These are phyloP conservation scores for Drosophila chauvacae DNA, from an alignment of 1,140 invertebrate genomes.

Conservation along the genomic window DNA sequence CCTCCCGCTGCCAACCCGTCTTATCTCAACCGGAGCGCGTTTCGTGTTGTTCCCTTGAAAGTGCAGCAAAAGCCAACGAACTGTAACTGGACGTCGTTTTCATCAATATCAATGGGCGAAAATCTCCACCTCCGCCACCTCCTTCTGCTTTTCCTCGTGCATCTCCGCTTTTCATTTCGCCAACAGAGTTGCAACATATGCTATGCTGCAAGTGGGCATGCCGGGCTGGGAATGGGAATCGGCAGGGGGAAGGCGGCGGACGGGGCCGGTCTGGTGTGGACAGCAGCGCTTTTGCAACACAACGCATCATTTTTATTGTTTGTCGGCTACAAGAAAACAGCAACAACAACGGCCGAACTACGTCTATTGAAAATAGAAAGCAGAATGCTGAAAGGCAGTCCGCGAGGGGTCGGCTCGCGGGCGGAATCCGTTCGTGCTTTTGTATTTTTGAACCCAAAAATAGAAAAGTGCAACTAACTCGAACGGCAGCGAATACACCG, in stretches of 20 bases:
- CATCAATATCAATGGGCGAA: slow-evolving; percentile 80
- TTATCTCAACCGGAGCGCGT: slow-evolving; percentile 18
- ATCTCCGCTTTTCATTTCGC: slow-evolving; percentile 43
- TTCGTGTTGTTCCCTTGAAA: slow-evolving; percentile 69
- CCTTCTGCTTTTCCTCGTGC: slow-evolving; percentile 24
- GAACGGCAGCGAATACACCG: slow-evolving; percentile 10
- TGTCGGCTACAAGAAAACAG: slow-evolving; percentile 63
- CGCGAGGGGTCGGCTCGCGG: slow-evolving; percentile 3
- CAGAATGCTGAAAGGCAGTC: slow-evolving; percentile 72
- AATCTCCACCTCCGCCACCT: slow-evolving; percentile 19
- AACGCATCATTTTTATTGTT: slow-evolving; percentile 83
- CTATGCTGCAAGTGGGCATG: slow-evolving; percentile 45
- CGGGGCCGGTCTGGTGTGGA: slow-evolving; percentile 56
- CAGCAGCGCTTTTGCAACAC: slow-evolving; percentile 75
- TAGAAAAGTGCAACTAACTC: slow-evolving; percentile 71
- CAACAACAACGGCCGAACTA: slow-evolving; percentile 47
- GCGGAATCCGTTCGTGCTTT: slow-evolving; percentile 69
- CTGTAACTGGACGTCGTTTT: slow-evolving; percentile 82
- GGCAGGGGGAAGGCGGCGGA: background rate
- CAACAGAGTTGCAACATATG: slow-evolving; percentile 76
- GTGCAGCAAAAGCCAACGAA: slow-evolving; percentile 79
- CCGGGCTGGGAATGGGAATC: slow-evolving; percentile 1
- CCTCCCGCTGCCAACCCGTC: background rate
- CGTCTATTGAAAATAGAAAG: slow-evolving; percentile 81
- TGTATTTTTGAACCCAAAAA: slow-evolving; percentile 81